Base-by-base conservation (phyloP, 2,797 vertebrate species). In the Pantherophis vulpinus region DNA sequence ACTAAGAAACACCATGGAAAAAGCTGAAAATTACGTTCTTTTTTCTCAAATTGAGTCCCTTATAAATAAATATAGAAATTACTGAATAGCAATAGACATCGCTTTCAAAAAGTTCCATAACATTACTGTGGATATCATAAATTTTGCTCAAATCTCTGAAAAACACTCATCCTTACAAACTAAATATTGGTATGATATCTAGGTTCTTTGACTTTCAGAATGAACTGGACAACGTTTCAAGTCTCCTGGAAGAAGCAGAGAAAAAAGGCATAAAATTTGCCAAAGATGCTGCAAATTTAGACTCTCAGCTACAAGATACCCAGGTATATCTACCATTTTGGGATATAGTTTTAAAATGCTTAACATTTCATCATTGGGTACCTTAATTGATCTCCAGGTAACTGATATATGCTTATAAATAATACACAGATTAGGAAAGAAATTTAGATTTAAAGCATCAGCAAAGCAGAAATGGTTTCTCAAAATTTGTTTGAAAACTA, bases 271-370 rank as follows among this genome's bases (percentile, higher is more conserved):
- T 99, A 91, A 99, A 99, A 94, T 98, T 99, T 97, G 97, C 98
- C 74, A 99, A 99, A 96, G 99, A 99, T 42, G 98, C 98, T 0
- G 97, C 99, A 55, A 98, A 98, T 88, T 96, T 99, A 91, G 99
- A 99, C 96, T 98, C 99, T n/a, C 98, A 99, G 94, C 98, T 99
- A 47, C 99, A 99, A 96, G 99, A 99, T 87, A 98, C 98, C 1
- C 99, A 99, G 98, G 99, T 99, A 95, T 92, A 93, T 94, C 20
- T 2, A 13, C 18, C 86, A 47, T 29, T 63, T 47, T 2, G 51
- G 92, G 74, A 88, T 90, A n/a, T n/a, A 12, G 87, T 63, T 32
- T 60, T 59, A n/a, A 83, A 54, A 29, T 37, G 18, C 25, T 92
- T 92, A 51, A 51, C 32, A 51, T 11, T 83, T 47, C 32, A 18